Percentiles rank a stretch among this genome's conserved stretches.
Evolutionary conservation across 2,888 invertebrate genomes (phyloP).

Genomic region (Microctonus aethiopoides): DNA sequence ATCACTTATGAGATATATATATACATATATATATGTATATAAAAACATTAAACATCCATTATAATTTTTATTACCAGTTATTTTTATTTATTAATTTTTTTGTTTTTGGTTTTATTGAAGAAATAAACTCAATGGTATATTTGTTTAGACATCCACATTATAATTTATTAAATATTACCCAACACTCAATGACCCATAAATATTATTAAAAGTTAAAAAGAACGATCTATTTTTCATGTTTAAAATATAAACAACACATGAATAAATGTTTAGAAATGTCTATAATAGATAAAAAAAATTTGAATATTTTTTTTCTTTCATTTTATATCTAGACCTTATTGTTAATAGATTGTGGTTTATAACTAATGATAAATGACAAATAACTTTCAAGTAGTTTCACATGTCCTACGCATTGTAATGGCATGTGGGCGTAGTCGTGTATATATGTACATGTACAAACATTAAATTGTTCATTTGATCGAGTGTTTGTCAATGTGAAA

Average conservation of each 20-base stretch:
- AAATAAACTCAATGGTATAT: too few species aligned
- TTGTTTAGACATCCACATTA: neutral
- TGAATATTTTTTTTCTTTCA: neutral
- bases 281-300: too few species aligned
- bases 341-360: neutral
- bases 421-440: constrained; percentile 45
- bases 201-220: too few species aligned
- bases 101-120: neutral
- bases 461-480: constrained; percentile 40
- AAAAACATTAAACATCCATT: neutral
- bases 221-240: too few species aligned
- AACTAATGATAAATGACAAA: neutral
- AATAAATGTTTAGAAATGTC: too few species aligned
- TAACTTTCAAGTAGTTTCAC: neutral
- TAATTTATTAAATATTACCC: too few species aligned
- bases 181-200: too few species aligned
- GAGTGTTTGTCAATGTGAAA: constrained; percentile 32
- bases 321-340: neutral
- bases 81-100: neutral
- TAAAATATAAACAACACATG: too few species aligned
- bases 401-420: constrained; percentile 49
- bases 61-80: neutral
- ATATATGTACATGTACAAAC: constrained; percentile 2
- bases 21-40: too few species aligned
- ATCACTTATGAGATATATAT: neutral